Percentiles rank a stretch among this genome's conserved stretches.
These are phyloP conservation scores for Sebastiscus tertius DNA, from an alignment of 2,797 vertebrate genomes.

Conservation along the genomic window DNA sequence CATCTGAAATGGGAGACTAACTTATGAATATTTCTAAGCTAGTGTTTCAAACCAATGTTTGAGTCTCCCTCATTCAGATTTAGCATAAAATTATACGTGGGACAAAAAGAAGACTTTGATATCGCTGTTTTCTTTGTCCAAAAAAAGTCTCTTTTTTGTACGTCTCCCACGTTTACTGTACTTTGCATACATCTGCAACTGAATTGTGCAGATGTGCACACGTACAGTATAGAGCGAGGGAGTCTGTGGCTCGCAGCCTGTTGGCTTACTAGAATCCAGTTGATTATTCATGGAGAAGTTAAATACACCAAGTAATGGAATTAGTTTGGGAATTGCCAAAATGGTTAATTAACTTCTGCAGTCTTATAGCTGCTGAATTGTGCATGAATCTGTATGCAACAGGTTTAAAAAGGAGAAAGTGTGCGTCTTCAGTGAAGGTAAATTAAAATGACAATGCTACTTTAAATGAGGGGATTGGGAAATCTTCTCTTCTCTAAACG, in stretches of 20 bases:
- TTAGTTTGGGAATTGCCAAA: constrained; percentile 61
- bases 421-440: constrained; percentile 2
- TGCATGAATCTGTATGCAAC: constrained; percentile 31
- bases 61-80: constrained; percentile 48
- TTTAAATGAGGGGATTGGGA: background rate
- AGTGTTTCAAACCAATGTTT: constrained; percentile 52
- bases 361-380: constrained; percentile 30
- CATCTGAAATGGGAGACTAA: constrained; percentile 68
- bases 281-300: constrained; percentile 50
- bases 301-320: constrained; percentile 68
- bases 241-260: constrained; percentile 21
- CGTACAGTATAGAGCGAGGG: background rate
- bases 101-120: constrained; percentile 62
- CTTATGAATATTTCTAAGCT: constrained; percentile 69
- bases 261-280: constrained; percentile 39
- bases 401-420: constrained; percentile 31
- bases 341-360: constrained; percentile 53
- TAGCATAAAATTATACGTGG: constrained; percentile 65
- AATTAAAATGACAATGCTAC: constrained; percentile 3
- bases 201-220: constrained; percentile 41
- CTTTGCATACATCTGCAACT: constrained; percentile 67
- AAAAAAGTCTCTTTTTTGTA: constrained; percentile 25
- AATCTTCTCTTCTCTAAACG: constrained; percentile 14
- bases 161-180: constrained; percentile 41
- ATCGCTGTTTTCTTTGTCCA: constrained; percentile 51